Evolutionary conservation across 35 echinoderm and acorn worm species (phyloP), one percentile per base, ranked within the genome.

Genomic region (Amphiura filiformis): DNA sequence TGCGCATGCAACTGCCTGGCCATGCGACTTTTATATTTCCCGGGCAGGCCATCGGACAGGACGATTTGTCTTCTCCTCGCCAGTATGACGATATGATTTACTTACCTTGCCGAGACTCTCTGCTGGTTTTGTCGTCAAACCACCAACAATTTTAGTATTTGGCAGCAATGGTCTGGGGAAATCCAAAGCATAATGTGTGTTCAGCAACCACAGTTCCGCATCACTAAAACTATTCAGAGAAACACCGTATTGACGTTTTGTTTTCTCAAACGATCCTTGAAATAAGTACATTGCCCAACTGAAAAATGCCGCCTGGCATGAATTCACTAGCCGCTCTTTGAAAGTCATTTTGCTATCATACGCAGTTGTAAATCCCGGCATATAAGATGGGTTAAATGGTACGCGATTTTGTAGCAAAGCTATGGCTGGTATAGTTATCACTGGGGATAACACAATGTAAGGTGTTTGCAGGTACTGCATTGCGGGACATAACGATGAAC

Each of bases 111-210:
- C n/a, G n/a, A n/a, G n/a, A n/a, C n/a, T n/a, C n/a, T n/a, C n/a
- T n/a, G 75, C 36, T 23, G 18, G 5, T 47, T 28, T 39, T 36
- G 52, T 76, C 14, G 86, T 40, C 70, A 87, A 26, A 15, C 86
- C 86, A 31, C 86, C 86, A 17, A 39, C 38, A 3, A 79, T 15
- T 1, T 79, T 36, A 13, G 52, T 47, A 39, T 87, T 87, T 12
- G 76, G 86, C 70, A 41, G 33, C 70, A 78, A 0, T 23, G 86
- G 86, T 32, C 86, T 36, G 5, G 86, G 86, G 32, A 79, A 87
- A n/a, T 87, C 86, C 39, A 87, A 17, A 56, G 15, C 0, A 35
- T 79, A 87, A 42, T 87, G 65, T 33, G 36, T 38, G 40, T 87
- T 87, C 22, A 87, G 18, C 28, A 87, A 32, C 1, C 22, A 87